Conservation (phyloP, 2,888 invertebrate genomes). For the Anorthoa munda region DNA sequence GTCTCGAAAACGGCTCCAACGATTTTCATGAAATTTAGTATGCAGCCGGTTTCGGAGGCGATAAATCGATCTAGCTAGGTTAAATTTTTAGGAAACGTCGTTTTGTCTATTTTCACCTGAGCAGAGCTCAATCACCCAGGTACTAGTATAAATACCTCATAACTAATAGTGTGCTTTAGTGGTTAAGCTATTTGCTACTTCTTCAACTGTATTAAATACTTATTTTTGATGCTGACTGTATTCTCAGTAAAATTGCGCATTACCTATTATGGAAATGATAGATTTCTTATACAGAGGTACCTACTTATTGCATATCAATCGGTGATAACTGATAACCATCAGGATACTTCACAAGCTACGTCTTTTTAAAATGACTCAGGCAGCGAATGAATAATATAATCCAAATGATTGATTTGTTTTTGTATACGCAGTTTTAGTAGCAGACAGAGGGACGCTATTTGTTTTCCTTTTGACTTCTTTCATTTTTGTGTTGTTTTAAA, state of each 20-base stretch:
- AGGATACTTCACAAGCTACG: not conserved
- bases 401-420: not conserved
- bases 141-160: too few relatives aligned
- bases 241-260: not conserved
- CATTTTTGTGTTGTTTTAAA: too few relatives aligned
- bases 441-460: not conserved
- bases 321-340: slow-evolving; percentile 8
- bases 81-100: too few relatives aligned
- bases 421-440: not conserved
- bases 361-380: not conserved
- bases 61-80: too few relatives aligned
- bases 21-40: too few relatives aligned
- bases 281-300: not conserved
- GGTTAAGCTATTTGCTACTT: too few relatives aligned
- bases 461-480: not conserved
- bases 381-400: not conserved
- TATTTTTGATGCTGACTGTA: not conserved
- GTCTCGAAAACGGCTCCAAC: too few relatives aligned
- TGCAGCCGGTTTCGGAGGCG: too few relatives aligned
- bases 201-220: not conserved
- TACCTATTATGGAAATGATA: not conserved
- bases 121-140: too few relatives aligned
- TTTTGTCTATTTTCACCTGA: too few relatives aligned
- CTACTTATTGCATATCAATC: not conserved
- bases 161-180: too few relatives aligned